Conservation (phyloP, 2,888 invertebrate species). For the Scaptomyza caliginosa region DNA sequence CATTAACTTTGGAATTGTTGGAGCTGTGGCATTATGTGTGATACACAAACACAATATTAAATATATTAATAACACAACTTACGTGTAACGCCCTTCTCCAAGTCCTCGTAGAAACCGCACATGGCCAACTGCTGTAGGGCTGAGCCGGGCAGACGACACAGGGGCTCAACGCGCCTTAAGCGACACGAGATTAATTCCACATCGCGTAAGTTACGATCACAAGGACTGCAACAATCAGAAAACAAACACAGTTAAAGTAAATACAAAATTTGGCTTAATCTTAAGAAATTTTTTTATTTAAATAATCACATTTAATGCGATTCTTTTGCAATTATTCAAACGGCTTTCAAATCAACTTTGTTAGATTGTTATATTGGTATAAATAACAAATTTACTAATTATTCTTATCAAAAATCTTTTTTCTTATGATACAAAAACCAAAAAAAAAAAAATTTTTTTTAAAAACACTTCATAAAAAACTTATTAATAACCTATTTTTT, state of each 20-base stretch:
- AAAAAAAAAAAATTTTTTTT: no score
- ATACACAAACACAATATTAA: constrained; percentile 38
- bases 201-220: constrained; percentile 89
- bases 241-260: not conserved
- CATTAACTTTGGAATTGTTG: not conserved
- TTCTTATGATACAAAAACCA: no score
- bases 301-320: no score
- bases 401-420: no score
- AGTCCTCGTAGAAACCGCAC: constrained; percentile 91
- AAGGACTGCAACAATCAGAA: constrained; percentile 85
- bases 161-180: constrained; percentile 87
- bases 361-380: no score
- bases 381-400: no score
- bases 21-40: not conserved
- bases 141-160: constrained; percentile 88
- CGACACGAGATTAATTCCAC: constrained; percentile 89
- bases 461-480: no score
- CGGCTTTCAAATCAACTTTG: no score
- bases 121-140: constrained; percentile 90
- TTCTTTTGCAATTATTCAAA: no score
- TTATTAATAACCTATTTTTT: no score
- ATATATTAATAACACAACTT: constrained; percentile 84
- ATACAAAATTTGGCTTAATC: constrained; percentile 1
- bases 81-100: constrained; percentile 91
- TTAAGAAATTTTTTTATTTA: no score